A percentile compares a stretch with the other conserved stretches of the same genome.
phyloP scores from a whole-genome alignment of 2,888 invertebrate genomes.

The Dascillus cervinus region DNA sequence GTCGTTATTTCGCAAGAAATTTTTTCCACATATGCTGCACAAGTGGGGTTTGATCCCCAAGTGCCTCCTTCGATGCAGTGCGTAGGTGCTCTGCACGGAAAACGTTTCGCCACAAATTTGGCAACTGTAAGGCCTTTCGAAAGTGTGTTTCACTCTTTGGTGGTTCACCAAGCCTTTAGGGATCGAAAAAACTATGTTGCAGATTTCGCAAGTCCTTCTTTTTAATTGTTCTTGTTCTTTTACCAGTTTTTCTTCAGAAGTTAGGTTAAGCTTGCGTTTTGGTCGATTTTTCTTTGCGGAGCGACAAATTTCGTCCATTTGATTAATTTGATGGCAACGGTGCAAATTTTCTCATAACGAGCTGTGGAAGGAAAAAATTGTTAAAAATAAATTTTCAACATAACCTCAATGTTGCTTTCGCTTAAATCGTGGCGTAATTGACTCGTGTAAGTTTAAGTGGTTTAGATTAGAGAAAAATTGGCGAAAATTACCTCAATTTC shows the following conservation, averaged over 20 bases:
- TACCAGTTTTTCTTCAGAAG: not conserved
- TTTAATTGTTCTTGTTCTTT: constrained; percentile 1
- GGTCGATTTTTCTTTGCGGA: not conserved
- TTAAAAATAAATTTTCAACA: too few relatives aligned
- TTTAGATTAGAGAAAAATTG: too few relatives aligned
- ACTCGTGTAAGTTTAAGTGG: too few relatives aligned
- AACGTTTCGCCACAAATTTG: constrained; percentile 1
- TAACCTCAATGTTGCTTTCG: too few relatives aligned
- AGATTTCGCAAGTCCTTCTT: constrained; percentile 2
- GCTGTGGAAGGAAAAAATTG: too few relatives aligned
- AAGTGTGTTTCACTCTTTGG: constrained; percentile 3
- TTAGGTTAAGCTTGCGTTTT: constrained; percentile 1
- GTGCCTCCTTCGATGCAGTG: constrained; percentile 3
- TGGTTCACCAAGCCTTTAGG: constrained; percentile 4
- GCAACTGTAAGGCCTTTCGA: constrained; percentile 4
- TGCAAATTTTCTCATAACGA: too few relatives aligned
- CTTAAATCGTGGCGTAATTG: too few relatives aligned
- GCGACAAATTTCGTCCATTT: too few relatives aligned
- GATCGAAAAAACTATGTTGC: constrained; percentile 3
- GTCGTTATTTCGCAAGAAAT: constrained; percentile 3
- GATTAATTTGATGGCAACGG: too few relatives aligned
- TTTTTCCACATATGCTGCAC: constrained; percentile 6
- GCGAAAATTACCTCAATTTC: too few relatives aligned
- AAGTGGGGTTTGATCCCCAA: constrained; percentile 4
- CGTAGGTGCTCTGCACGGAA: constrained; percentile 2